Evolutionary conservation across 2,888 invertebrate species (phyloP).

Genomic region (Pyralis farinalis): DNA sequence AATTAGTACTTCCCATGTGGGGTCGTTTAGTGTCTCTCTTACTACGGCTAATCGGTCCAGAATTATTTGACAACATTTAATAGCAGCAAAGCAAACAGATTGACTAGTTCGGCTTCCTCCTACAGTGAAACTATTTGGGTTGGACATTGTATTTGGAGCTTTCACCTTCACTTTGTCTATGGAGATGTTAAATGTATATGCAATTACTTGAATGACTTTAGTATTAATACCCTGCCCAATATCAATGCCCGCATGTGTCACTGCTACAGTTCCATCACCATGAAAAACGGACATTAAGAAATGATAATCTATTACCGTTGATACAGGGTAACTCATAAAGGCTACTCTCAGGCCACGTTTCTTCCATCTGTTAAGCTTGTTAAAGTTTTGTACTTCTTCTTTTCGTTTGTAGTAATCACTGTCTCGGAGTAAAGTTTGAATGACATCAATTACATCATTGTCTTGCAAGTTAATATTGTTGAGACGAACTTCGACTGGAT

Average conservation of each 20-base stretch:
- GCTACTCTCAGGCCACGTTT: slow-evolving; percentile 87
- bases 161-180: slow-evolving; percentile 84
- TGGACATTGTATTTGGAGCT: slow-evolving; percentile 78
- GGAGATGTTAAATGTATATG: slow-evolving; percentile 84
- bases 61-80: slow-evolving; percentile 75
- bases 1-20: slow-evolving; percentile 76
- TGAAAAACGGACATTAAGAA: slow-evolving; percentile 85
- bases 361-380: slow-evolving; percentile 87
- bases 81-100: slow-evolving; percentile 41
- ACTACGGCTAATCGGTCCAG: slow-evolving; percentile 66
- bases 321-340: slow-evolving; percentile 85
- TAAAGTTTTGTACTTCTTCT: slow-evolving; percentile 79
- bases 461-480: slow-evolving; percentile 52
- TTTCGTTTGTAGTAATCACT: slow-evolving; percentile 80
- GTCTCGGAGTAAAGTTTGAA: slow-evolving; percentile 36
- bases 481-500: slow-evolving; percentile 76
- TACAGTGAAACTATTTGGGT: slow-evolving; percentile 83
- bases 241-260: slow-evolving; percentile 87
- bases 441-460: slow-evolving; percentile 56
- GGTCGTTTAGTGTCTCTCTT: slow-evolving; percentile 55
- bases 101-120: slow-evolving; percentile 82
- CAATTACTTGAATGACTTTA: slow-evolving; percentile 83
- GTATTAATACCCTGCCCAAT: slow-evolving; percentile 92
- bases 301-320: slow-evolving; percentile 72
- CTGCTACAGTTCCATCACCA: slow-evolving; percentile 85